These are phyloP conservation scores for Apus apus DNA, from an alignment of 2,113 vertebrate species.

Conservation along the genomic window DNA sequence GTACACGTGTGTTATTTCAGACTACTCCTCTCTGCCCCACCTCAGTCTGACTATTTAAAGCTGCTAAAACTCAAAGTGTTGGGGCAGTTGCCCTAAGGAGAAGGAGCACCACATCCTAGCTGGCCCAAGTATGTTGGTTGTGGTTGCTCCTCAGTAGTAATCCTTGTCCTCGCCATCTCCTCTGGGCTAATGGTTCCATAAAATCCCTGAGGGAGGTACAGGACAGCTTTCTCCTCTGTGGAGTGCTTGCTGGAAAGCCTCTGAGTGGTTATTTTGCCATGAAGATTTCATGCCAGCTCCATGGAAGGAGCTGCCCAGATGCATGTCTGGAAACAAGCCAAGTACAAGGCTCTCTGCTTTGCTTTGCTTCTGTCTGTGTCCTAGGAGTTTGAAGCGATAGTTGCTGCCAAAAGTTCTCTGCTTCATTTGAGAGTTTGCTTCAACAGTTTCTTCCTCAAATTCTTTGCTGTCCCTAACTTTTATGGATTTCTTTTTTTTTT, in stretches of 20 bases:
- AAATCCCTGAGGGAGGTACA: not conserved
- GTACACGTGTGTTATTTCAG: not conserved
- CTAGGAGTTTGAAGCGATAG: not conserved
- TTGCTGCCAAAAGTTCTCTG: not conserved
- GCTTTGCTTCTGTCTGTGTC: not conserved
- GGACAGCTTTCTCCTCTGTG: not conserved
- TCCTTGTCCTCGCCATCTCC: not conserved
- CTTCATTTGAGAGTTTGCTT: not conserved
- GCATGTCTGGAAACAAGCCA: rapidly evolving
- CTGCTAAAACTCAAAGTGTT: not conserved
- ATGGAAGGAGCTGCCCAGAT: not conserved
- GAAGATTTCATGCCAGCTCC: not conserved
- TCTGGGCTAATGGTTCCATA: not conserved
- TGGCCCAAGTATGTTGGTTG: not conserved
- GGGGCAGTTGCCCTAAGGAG: not conserved
- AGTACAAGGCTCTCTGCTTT: not conserved
- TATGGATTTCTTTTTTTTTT: not conserved
- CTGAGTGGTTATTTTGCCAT: not conserved
- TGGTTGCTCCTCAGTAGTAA: not conserved
- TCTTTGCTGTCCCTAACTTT: not conserved
- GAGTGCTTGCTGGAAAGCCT: not conserved
- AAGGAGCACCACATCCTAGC: not conserved
- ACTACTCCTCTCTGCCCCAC: not conserved
- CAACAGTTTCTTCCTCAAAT: not conserved
- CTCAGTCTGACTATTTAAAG: not conserved